Percentiles rank a stretch among this genome's conserved stretches.
phyloP scores from a whole-genome alignment of 2,888 invertebrate genomes.

The Tortricodes alternella region DNA sequence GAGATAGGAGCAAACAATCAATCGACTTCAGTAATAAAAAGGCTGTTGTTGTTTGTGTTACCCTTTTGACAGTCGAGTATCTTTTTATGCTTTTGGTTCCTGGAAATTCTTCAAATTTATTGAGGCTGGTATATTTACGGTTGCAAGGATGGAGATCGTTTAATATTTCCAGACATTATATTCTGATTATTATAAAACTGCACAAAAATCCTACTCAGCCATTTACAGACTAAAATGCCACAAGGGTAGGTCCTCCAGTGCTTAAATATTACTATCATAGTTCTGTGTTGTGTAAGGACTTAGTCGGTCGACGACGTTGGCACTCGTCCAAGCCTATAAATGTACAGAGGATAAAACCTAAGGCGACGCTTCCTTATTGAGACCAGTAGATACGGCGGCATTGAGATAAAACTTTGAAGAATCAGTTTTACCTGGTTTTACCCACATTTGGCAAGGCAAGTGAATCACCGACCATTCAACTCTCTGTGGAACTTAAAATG shows the following conservation, averaged over 20 bases:
- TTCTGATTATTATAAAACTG: no score
- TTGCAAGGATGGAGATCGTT: no score
- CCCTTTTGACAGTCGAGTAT: background rate
- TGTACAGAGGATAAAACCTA: constrained; percentile 53
- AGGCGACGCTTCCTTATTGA: constrained; percentile 57
- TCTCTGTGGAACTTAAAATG: constrained; percentile 1
- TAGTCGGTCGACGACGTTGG: constrained; percentile 50
- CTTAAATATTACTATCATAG: constrained; percentile 30
- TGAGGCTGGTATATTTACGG: no score
- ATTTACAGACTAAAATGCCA: background rate
- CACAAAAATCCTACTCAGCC: no score
- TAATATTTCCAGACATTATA: no score
- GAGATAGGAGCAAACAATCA: constrained; percentile 10
- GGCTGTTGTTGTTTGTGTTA: background rate
- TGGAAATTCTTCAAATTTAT: background rate
- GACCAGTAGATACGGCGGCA: constrained; percentile 25
- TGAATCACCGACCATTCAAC: constrained; percentile 1
- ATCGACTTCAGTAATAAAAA: constrained; percentile 12
- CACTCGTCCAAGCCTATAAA: constrained; percentile 66
- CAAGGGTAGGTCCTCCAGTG: constrained; percentile 13
- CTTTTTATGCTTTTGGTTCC: background rate
- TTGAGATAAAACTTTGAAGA: background rate
- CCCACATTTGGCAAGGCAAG: background rate
- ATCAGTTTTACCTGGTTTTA: background rate
- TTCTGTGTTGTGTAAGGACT: constrained; percentile 51